Base-by-base conservation (phyloP, 2,113 vertebrate genomes). In the Sarotherodon lohbergeri region DNA sequence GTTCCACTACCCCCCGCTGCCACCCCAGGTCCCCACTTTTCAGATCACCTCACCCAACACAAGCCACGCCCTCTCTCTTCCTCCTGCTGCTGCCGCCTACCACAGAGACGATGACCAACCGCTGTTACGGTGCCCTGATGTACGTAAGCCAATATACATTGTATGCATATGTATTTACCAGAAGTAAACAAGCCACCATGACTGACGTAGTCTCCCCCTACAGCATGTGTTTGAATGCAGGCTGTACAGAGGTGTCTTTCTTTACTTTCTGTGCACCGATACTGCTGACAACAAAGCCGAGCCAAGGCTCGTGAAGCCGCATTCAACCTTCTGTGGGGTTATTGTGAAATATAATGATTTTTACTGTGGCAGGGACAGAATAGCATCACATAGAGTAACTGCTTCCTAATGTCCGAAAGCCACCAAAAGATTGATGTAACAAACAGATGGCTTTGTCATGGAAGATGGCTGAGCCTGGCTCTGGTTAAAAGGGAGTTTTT, bases 31-130 rank as follows among this genome's bases (percentile, higher is more conserved):
- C 94, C 98, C 98, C 88, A 98, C 97, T 92, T 99, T 99, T n/a
- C 98, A 99, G 95, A 98, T 99, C 97, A 99, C 98, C 34, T 98
- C 98, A 1, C 98, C 98, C 52, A 98, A 98, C 94, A 97, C 98
- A 4, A 97, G 97, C 29, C 98, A 99, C 9, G 98, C 97, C 4
- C 97, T 98, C 80, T 98, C 98, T 88, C 95, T 98, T 81, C 98
- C 98, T 1, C 98, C 98, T 0, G 98, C 98, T 1, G 97, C 97
- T 7, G 97, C 97, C 83, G 95, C 96, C 92, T 99, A 98, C 94
- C 96, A 96, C 3, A 97, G 97, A 89, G 97, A 98, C 2, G 98
- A 99, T 29, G 97, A 99, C 94, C 96, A 98, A 96, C 98, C 98
- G 3, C 97, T 99, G 56, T 97, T 99, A 86, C 95, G 97, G 63